Evolutionary conservation across 2,797 vertebrate species (phyloP), one percentile per base, ranked within the genome.

Genomic region (Hippopotamyrus pictus): DNA sequence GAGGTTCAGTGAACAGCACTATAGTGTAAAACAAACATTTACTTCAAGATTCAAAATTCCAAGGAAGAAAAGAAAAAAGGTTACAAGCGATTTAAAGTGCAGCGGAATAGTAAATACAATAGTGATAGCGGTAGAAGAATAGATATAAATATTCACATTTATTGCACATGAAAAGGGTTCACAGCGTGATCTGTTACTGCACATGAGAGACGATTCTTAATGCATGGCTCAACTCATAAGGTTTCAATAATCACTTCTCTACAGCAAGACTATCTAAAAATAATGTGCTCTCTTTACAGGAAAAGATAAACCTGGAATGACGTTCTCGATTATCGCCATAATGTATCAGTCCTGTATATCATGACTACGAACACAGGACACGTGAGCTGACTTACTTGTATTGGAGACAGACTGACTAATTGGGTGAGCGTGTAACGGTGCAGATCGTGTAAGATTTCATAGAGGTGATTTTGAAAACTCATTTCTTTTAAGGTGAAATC

Each of bases 401-500:
- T 1, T 51, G 25, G 41, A 29, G 22, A 33, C 37, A 50, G 54
- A 89, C 37, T 12, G 22, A 25, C 33, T 48, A 89, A 48, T 59
- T 65, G 79, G 46, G 22, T 14, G 46, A 14, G 79, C 22, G 12
- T 89, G 54, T 86, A 44, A 48, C 8, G 11, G 19, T 33, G 41
- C 37, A 6, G 46, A 83, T 53, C 54, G 41, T 85, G 89, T 88
- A 69, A 29, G 62, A 69, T 25, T 29, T 89, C 25, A 33, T 89
- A 92, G 92, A 94, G 94, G 94, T 93, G 94, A 91, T 94, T 95
- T 94, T 91, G 90, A 90, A 94, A 94, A 94, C 93, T 94, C 94
- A 94, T 93, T 93, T 83, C 25, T 93, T 94, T 95, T 48, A 95
- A 95, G 37, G 94, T 95, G 93, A 95, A 96, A 95, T 95, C 94